Evolutionary conservation across 2,888 invertebrate genomes (phyloP), one percentile per base, ranked within the genome.

Genomic region (Euphydryas editha): DNA sequence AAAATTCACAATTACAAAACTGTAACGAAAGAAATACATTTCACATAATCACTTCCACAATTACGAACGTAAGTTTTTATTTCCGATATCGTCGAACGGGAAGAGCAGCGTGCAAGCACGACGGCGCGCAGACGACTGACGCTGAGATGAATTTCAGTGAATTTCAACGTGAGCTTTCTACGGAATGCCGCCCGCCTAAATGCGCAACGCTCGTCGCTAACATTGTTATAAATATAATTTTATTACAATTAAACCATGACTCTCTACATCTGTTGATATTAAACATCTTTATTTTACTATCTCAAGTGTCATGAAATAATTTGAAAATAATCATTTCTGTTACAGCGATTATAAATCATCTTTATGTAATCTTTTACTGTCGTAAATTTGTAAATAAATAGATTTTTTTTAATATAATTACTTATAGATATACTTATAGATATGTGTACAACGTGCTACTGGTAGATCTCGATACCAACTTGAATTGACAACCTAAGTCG

Each of bases 121-220:
- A 46, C 55, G 44, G 64, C 65, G 69, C 67, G 59, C 47, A 59
- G 59, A 57, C 39, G 69, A 71, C 71, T 71, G 69, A 58, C 62
- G 65, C 47, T 51, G 62, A 65, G 67, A 69, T 67, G 66, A 61
- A 65, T 64, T 68, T 67, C 65, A 62, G 64, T 24, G 4, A 30
- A 8, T 30, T 3, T 4, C 30, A 30, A 30, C 30, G 30, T 30
- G 58, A 67, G 65, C 62, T 65, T 69, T 65, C 62, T 37, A 56
- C 56, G 65, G 49, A 62, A 65, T 62, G 55, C 62, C 65, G 65
- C 62, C 65, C 63, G 69, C 49, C 68, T 63, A 67, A 67, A 62
- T 67, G 58, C 67, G 64, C 61, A 67, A 24, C 62, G 58, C 58
- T 62, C 30, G 42, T 24, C 21, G 30, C 56, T 67, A 61, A 57